phyloP scores from a whole-genome alignment of 2,797 vertebrate genomes.

The Falco novaeseelandiae region DNA sequence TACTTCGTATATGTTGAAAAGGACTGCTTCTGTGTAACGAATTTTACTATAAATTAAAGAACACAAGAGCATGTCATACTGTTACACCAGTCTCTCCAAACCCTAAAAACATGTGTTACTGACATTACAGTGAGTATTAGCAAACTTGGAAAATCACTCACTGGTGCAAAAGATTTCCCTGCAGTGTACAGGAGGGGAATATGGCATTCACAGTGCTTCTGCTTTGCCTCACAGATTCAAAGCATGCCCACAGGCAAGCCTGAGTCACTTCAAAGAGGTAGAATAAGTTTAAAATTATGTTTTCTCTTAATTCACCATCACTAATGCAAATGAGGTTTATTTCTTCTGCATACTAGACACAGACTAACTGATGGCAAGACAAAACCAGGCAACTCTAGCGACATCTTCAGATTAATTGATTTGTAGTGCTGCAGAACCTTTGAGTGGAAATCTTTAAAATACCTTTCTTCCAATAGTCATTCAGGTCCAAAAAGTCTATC shows the following conservation, averaged over 20 bases:
- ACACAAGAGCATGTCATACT: background rate
- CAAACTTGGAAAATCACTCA: background rate
- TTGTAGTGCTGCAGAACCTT: background rate
- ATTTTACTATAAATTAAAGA: background rate
- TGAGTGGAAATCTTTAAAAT: background rate
- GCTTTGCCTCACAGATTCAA: background rate
- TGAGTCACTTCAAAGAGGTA: background rate
- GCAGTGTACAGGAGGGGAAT: background rate
- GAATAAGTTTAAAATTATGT: background rate
- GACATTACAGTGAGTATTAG: background rate
- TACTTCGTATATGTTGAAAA: background rate
- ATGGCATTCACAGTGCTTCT: background rate
- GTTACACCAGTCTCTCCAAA: background rate
- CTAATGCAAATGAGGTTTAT: background rate
- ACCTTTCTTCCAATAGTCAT: background rate
- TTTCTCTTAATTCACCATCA: background rate
- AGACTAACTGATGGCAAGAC: background rate
- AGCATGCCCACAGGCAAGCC: background rate
- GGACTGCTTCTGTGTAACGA: background rate
- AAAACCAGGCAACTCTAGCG: background rate
- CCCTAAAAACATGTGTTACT: accelerated
- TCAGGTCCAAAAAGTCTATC: background rate
- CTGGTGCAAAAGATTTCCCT: background rate
- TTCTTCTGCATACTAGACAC: background rate
- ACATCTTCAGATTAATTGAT: background rate